Evolutionary conservation across 2,113 vertebrate genomes (phyloP), one percentile per base, ranked within the genome.

Genomic region (Gadus chalcogrammus): DNA sequence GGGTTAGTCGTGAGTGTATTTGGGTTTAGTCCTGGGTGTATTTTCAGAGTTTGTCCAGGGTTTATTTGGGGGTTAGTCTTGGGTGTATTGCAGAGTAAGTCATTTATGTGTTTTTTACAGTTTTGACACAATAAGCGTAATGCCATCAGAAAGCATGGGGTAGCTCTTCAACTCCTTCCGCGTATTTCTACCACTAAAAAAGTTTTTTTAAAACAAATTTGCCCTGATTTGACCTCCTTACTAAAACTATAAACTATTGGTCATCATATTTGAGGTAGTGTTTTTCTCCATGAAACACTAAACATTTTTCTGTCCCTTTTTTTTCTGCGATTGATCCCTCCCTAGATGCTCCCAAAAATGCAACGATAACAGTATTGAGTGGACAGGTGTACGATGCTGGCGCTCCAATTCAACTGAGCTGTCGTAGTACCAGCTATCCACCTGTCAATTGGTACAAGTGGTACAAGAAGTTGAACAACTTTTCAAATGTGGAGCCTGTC

Each of bases 291-390:
- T 17, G 31, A 1, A 2, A 53, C 16, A 53, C 18, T 11, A 15
- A 15, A 3, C 27, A 1, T 7, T 18, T 24, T 64, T 52, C 31
- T 18, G 53, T 64, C 2, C 53, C 53, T 38, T 20, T 16, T 5
- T n/a, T 12, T 64, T 64, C 48, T 15, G 4, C 31, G 2, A 48
- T 9, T 13, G 2, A 48, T 48, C 42, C 5, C 18, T 13, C 1
- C 55, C 55, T 52, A 92, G 91, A 89, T 78, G 70, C 12, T 42
- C 90, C 89, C 66, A 84, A 78, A 31, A 7, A 70, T 53, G 73
- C 56, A 11, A 24, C 15, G 1, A 75, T 92, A 67, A 35, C 67
- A 13, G 63, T 72, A 38, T 24, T 63, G 60, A 75, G 75, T 62
- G 48, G 1, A 0, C 67, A 1, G 64, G 1, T 5, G 4, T 0